Conservation (phyloP, 1,140 invertebrate genomes). For the Caenorhabditis tropicalis region DNA sequence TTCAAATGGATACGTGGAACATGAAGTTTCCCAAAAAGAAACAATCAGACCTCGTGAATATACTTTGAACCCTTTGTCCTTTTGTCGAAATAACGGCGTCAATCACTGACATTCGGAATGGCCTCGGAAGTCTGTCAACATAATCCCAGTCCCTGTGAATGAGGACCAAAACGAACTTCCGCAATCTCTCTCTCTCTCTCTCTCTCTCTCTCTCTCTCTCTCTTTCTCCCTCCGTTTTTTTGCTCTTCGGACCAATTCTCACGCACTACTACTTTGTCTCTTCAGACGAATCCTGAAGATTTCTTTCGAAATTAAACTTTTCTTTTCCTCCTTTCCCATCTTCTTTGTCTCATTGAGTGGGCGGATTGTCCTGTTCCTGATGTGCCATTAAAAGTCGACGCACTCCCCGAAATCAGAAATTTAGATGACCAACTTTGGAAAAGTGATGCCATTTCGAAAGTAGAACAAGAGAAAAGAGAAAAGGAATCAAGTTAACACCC, state of each 20-base stretch:
- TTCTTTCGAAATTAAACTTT: slow-evolving; percentile 20
- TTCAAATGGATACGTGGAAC: neutral
- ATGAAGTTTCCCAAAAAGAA: neutral
- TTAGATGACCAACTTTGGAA: neutral
- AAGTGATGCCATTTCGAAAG: slow-evolving; percentile 19
- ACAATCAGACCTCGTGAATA: neutral
- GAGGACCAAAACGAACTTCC: neutral
- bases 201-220: neutral
- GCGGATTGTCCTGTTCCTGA: neutral
- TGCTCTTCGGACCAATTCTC: neutral
- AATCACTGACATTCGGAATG: slow-evolving; percentile 10
- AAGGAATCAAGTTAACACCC: slow-evolving; percentile 19
- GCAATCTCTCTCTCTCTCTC: neutral
- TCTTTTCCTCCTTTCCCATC: neutral
- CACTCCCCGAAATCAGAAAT: neutral
- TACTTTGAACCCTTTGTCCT: neutral
- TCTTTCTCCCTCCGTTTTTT: neutral
- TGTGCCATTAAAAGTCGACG: neutral
- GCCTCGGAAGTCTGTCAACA: neutral
- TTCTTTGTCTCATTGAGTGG: neutral
- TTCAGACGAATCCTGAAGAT: neutral
- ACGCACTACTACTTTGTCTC: neutral
- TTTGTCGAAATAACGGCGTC: neutral
- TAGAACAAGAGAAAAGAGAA: neutral
- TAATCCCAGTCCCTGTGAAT: neutral